Base-by-base conservation (phyloP, 2,888 invertebrate genomes). In the Hydraecia micacea region DNA sequence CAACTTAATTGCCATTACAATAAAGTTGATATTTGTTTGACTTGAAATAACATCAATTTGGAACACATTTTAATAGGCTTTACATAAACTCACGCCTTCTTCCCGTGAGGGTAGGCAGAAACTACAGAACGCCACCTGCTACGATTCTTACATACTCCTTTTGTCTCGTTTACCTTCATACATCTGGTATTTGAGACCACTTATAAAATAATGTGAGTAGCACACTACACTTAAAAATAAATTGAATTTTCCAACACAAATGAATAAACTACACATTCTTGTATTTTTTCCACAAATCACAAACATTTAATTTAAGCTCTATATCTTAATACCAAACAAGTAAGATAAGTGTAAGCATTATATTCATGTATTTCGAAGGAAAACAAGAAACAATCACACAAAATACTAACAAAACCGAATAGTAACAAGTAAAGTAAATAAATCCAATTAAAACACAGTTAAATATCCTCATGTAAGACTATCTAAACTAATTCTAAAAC, bases 401-500 rank as follows among this genome's bases (percentile, higher is more conserved):
- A 28, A 42, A 42, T 13, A 21, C n/a, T 13, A 28, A 49, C n/a
- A 28, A 5, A 67, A 62, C 36, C 25, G 5, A 70, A 60, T 15
- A 11, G 28, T 11, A 66, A 67, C 42, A 52, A 42, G 0, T 0
- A 67, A 80, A 55, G 11, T 68, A 80, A 74, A 82, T 68, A 52
- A 69, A 77, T 66, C n/a, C 72, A 83, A 81, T 81, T 79, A 80
- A 86, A 86, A 86, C 66, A 79, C 66, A 79, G 66, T 77, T 77
- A 73, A 79, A 85, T 67, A 84, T 82, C 80, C 69, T 77, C 77
- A 73, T 39, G 60, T 77, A 74, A 82, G 76, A 85, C 75, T 77
- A 84, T 83, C 83, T 84, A 75, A 86, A 87, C 86, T 87, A 87
- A 87, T 85, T 80, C 85, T 79, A 82, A 85, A 90, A 89, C 88